These are phyloP conservation scores for Columba livia DNA, from an alignment of 2,113 vertebrate species.

Conservation along the genomic window DNA sequence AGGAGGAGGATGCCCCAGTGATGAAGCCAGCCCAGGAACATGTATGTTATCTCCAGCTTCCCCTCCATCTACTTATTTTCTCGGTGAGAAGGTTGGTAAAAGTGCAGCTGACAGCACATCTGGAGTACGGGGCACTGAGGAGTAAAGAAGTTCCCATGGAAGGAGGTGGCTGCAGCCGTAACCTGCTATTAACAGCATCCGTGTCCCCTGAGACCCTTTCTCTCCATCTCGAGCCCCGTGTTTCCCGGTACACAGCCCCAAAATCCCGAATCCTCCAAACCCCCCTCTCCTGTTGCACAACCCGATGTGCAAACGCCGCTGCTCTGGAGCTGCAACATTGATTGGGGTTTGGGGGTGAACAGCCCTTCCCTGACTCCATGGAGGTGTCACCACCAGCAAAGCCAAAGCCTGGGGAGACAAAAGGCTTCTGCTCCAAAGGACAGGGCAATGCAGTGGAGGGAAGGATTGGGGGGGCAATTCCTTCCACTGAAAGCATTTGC, in stretches of 20 bases:
- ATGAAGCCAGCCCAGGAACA: background rate
- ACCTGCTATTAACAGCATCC: background rate
- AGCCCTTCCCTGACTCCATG: accelerated
- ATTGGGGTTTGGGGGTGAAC: accelerated
- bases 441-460: background rate
- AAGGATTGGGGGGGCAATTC: background rate
- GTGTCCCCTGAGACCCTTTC: accelerated
- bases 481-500: background rate
- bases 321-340: background rate
- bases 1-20: background rate
- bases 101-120: background rate
- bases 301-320: accelerated
- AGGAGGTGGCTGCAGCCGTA: background rate
- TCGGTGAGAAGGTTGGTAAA: background rate
- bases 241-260: accelerated
- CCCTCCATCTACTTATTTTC: background rate
- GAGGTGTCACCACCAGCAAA: background rate
- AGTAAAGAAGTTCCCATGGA: no score
- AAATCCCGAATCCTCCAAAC: background rate
- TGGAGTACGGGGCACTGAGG: accelerated
- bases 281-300: background rate
- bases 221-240: accelerated
- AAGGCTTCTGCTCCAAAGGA: background rate
- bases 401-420: background rate
- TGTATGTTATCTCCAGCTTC: accelerated